A percentile compares a stretch with the other conserved stretches of the same genome.
These are phyloP conservation scores for Drosophila neoperkinsi DNA, from an alignment of 2,888 invertebrate species.

Conservation along the genomic window DNA sequence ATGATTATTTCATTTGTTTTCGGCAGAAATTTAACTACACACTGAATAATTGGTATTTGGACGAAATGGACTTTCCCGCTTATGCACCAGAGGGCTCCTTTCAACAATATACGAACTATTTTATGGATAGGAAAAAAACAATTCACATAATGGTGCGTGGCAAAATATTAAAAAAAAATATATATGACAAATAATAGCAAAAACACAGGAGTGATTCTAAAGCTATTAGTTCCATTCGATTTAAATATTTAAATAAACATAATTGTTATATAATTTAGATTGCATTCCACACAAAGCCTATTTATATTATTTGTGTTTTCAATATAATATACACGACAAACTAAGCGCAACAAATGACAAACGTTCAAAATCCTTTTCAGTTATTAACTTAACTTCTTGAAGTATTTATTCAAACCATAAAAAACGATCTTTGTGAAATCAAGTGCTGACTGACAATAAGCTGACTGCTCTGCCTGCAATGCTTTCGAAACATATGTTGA, in stretches of 20 bases:
- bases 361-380: neutral
- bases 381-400: neutral
- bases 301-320: neutral
- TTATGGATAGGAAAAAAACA: slow-evolving; percentile 8
- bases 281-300: neutral
- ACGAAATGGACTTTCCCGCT: slow-evolving; percentile 49
- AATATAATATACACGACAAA: neutral
- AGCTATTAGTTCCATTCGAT: neutral
- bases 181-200: neutral
- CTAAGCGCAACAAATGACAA: neutral
- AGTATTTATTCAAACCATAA: neutral
- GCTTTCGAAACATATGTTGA: neutral
- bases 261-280: neutral
- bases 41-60: slow-evolving; percentile 35
- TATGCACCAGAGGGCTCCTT: slow-evolving; percentile 46
- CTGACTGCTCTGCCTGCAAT: neutral
- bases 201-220: too few relatives aligned
- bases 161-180: slow-evolving; percentile 2
- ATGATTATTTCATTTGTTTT: neutral
- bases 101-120: slow-evolving; percentile 34
- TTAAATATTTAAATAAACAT: slow-evolving; percentile 2
- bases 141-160: slow-evolving; percentile 28
- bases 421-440: neutral
- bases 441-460: neutral
- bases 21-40: slow-evolving; percentile 20